Evolutionary conservation across 2,888 invertebrate genomes (phyloP).

Genomic region (Drosophila leonis): DNA sequence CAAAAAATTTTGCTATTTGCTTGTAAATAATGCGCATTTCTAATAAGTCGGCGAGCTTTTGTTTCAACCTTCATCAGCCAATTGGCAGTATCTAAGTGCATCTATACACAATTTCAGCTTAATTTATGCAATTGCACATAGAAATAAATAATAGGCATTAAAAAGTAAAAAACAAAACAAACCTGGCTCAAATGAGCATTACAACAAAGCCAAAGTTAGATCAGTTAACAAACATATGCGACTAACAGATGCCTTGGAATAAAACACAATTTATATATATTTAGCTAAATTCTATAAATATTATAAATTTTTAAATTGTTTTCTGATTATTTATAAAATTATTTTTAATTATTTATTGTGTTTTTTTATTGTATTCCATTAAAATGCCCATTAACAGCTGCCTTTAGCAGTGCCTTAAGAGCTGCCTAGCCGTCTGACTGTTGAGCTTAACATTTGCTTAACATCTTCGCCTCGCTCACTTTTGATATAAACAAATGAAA

Average conservation of each 20-base stretch:
- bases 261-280: not conserved
- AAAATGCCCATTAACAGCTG: not conserved
- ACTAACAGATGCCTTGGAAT: conserved; percentile 8
- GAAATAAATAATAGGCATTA: conserved; percentile 48
- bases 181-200: conserved; percentile 42
- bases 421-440: conserved; percentile 14
- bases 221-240: not conserved
- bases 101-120: conserved; percentile 33
- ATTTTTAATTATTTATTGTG: not conserved
- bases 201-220: conserved; percentile 31
- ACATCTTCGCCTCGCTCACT: conserved; percentile 30
- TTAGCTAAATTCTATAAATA: not conserved
- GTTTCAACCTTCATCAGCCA: conserved; percentile 39
- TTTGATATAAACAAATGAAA: conserved; percentile 72
- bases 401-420: conserved; percentile 15
- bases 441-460: conserved; percentile 21
- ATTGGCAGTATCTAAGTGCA: conserved; percentile 43
- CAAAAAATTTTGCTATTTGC: conserved; percentile 62
- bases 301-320: not conserved
- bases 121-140: conserved; percentile 67
- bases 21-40: conserved; percentile 75
- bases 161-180: conserved; percentile 11
- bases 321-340: not conserved
- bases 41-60: conserved; percentile 57
- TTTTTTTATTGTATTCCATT: not conserved